Base-by-base conservation (phyloP, 2,797 vertebrate genomes). In the Sternarchorhynchus goeldii region DNA sequence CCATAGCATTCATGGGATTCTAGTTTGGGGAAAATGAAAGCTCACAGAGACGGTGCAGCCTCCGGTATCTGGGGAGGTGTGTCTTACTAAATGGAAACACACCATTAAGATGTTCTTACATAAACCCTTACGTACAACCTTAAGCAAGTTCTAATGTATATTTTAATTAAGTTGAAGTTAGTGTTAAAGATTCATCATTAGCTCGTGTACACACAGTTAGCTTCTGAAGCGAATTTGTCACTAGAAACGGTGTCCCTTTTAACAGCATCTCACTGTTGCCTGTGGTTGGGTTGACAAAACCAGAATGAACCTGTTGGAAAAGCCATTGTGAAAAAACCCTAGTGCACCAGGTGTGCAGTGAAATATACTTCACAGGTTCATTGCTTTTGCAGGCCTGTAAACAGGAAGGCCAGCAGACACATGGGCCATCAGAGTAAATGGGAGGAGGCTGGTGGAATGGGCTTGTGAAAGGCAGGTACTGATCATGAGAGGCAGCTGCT, bases 121-220 rank as follows among this genome's bases (percentile, higher is more conserved):
- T 25, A 25, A 25, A 25, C 25, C 25, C 25, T 25, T 25, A 25
- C 25, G 25, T 25, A 25, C 1, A 25, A 25, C 25, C 25, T 25
- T 25, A 25, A 25, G 18, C 20, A 60, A 12, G 3, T 39, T 41
- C 14, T 16, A 6, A 5, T 1, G 6, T 18, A 12, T 79, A 82
- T 80, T 84, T 78, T 77, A 82, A 84, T 86, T 82, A 84, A 50
- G 78, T 73, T 75, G 72, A 81, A 71, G 71, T 82, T 67, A 75
- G 79, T 18, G 32, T 81, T 84, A 77, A 83, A 77, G 64, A 67
- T 76, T 57, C 78, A 59, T 85, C 86, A 87, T 87, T 86, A 84
- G 72, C 81, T 81, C n/a, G 72, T 84, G 71, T 85, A 79, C 59
- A 75, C 60, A 39, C 65, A 82, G 85, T 84, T 83, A 83, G 85